Conservation (phyloP, 1,140 invertebrate species). For the Ceratosolen fusciceps region DNA sequence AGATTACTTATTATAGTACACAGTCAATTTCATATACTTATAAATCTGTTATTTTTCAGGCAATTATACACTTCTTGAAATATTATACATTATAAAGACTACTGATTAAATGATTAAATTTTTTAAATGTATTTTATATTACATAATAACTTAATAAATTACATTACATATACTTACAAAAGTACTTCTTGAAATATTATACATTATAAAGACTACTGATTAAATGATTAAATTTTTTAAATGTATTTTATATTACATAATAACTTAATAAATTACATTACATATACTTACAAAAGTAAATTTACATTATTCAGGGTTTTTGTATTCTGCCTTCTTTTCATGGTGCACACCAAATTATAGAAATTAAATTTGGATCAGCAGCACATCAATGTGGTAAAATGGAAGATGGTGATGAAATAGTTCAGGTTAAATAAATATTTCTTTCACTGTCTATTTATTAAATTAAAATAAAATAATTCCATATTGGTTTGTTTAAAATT, state of each 20-base stretch:
- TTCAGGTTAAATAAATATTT: slow-evolving; percentile 77
- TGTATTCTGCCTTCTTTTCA: slow-evolving; percentile 88
- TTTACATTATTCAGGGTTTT: slow-evolving; percentile 77
- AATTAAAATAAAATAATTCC: background rate
- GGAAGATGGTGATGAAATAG: slow-evolving; percentile 93
- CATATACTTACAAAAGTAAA: too few species aligned
- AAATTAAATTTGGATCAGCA: slow-evolving; percentile 87
- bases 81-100: slow-evolving; percentile 32
- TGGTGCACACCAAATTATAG: slow-evolving; percentile 88
- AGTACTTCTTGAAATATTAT: slow-evolving; percentile 45
- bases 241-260: slow-evolving; percentile 8
- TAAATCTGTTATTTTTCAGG: too few species aligned
- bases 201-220: slow-evolving; percentile 21
- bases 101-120: slow-evolving; percentile 5
- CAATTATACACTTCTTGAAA: too few species aligned
- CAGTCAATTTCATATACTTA: too few species aligned
- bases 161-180: too few species aligned
- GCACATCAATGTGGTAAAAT: slow-evolving; percentile 91
- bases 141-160: slow-evolving; percentile 3
- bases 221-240: slow-evolving; percentile 10
- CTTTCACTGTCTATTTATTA: background rate
- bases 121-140: slow-evolving; percentile 15
- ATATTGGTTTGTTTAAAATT: too few species aligned
- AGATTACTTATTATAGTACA: too few species aligned
- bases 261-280: too few species aligned